Base-by-base conservation (phyloP, 2,888 invertebrate species). In the Diarsia mendica region DNA sequence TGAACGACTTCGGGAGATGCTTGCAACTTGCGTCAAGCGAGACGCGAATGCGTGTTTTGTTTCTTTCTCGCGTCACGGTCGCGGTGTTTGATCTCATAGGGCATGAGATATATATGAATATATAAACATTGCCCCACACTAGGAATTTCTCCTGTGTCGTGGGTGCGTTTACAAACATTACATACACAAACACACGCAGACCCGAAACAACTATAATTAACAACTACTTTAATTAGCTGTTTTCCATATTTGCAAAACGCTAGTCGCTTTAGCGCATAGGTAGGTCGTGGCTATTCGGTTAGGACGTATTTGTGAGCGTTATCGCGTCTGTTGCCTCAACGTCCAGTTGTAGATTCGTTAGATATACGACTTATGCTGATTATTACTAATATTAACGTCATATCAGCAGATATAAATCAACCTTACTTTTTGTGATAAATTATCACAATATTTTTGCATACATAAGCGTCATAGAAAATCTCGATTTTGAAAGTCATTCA, bases 271-370 rank as follows among this genome's bases (percentile, higher is more conserved):
- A 60, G 1, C 18, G 60, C 18, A 33, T 10, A 18, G 18, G 60
- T 10, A 18, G 18, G 3, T 60, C 1, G 10, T 33, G 10, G 18
- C 2, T 3, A 15, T 18, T 9, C 58, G 3, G 15, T 28, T 49
- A n/a, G 9, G 9, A 23, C 15, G 15, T 33, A 53, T 18, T 20
- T 53, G 6, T n/a, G 20, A 76, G 28, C 13, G 20, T 23, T 71
- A 79, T 79, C 55, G 20, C 4, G 9, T 69, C 33, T 46, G 13
- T 11, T 51, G 44, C n/a, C 48, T 64, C 10, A 15, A 1, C n/a
- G 39, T 18, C 15, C 20, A 28, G 46, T 39, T 48, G 13, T 48
- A 53, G 51, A 68, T 76, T 53, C 10, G 53, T 33, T 48, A 61
- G 39, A 61, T 61, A 77, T 65, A 33, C 18, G 51, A 46, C 15